A percentile compares a stretch with the other conserved stretches of the same genome.
These are phyloP conservation scores for Rhopalosiphum padi DNA, from an alignment of 1,140 invertebrate species.

Conservation along the genomic window DNA sequence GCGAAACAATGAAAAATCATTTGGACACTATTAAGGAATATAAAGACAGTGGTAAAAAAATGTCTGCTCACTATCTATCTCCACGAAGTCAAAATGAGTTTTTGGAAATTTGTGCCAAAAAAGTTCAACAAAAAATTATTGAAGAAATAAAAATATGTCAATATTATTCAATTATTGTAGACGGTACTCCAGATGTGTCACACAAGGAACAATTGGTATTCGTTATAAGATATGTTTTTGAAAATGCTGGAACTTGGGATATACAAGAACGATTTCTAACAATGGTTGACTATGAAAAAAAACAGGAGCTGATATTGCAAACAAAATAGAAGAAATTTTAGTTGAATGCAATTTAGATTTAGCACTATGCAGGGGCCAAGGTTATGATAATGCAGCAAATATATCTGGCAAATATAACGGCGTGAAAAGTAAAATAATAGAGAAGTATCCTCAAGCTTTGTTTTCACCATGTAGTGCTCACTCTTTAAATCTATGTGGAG, in stretches of 20 bases:
- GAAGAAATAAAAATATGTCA: not conserved
- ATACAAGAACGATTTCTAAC: not conserved
- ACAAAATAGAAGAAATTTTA: not conserved
- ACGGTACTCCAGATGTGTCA: slow-evolving; percentile 63
- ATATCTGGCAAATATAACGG: slow-evolving; percentile 32
- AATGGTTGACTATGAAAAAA: slow-evolving; percentile 3
- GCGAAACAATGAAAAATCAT: slow-evolving; percentile 2
- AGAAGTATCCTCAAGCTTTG: slow-evolving; percentile 13
- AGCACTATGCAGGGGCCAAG: slow-evolving; percentile 2
- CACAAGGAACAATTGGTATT: slow-evolving; percentile 62
- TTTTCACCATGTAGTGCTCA: slow-evolving; percentile 41
- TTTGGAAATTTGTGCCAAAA: not conserved
- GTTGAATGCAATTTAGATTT: slow-evolving; percentile 5
- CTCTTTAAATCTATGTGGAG: slow-evolving; percentile 48
- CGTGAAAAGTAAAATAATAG: slow-evolving; percentile 20
- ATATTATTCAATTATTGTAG: slow-evolving; percentile 61
- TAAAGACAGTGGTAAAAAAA: not conserved
- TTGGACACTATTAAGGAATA: not conserved
- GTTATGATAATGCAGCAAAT: slow-evolving; percentile 29
- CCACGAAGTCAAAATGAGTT: slow-evolving; percentile 8
- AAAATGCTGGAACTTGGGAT: slow-evolving; percentile 5
- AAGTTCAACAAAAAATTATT: slow-evolving; percentile 1
- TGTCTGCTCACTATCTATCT: slow-evolving; percentile 18
- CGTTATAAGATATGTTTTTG: not conserved
- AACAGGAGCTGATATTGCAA: slow-evolving; percentile 5